Base-by-base conservation (phyloP, 1,140 invertebrate species). In the Drosophila athabasca region DNA sequence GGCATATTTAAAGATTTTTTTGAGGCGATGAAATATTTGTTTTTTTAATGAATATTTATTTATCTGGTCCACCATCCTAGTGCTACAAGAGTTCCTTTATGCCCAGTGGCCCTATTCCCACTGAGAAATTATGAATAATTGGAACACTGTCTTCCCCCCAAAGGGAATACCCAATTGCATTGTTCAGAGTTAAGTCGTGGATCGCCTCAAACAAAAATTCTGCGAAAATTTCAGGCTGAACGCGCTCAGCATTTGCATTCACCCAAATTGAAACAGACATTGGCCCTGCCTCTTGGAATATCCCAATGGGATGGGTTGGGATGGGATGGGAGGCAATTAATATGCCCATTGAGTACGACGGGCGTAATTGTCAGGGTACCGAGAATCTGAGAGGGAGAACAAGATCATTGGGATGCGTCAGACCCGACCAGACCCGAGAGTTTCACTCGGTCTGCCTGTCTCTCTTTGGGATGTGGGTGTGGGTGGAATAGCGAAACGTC, bases 281-380 rank as follows among this genome's bases (percentile, higher is more conserved):
- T 39, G 29, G 58, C 43, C 26, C 44, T 46, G 15, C 41, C 45
- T 19, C 39, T 39, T 39, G 13, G 44, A 41, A 6, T 31, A 31
- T 17, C 19, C 59, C 31, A 65, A 17, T 19, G 17, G 17, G 17
- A 19, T 19, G 17, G 17, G 17, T 1, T 19, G 17, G 17, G 17
- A 19, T 19, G 26, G 35, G 35, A 39, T 39, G 35, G 11, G 1
- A 5, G 35, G 55, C 68, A 85, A 85, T 85, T 87, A 87, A 81
- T 61, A 85, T 85, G 82, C 79, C 62, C 78, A 62, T 74, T 79
- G 73, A 73, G 82, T 76, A 74, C 57, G 48, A 69, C 52, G 48
- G 17, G 52, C 15, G n/a, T 55, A 72, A 72, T 84, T 84, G 75
- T 49, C 74, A 64, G 76, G 11, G 51, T 80, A 85, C 68, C 64